A percentile compares a stretch with the other conserved stretches of the same genome.
These are phyloP conservation scores for Cantharis rustica DNA, from an alignment of 2,888 invertebrate species.

Conservation along the genomic window DNA sequence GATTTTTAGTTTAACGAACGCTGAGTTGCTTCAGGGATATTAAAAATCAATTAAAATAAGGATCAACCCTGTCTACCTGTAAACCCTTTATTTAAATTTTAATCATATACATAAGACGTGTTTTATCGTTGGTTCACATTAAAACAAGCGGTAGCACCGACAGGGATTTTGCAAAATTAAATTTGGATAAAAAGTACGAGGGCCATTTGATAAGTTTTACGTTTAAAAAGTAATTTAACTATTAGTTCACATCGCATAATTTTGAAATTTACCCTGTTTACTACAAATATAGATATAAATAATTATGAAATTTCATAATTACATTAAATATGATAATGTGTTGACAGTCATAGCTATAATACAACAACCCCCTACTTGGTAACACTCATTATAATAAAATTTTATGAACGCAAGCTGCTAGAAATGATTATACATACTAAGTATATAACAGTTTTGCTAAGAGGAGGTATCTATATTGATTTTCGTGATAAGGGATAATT, in stretches of 20 bases:
- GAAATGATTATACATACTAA: constrained; percentile 6
- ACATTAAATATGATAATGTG: background rate
- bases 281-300: background rate
- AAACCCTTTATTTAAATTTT: background rate
- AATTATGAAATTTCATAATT: constrained; percentile 1
- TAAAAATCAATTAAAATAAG: background rate
- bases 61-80: background rate
- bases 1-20: background rate
- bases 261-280: too few species aligned
- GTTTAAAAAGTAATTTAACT: background rate
- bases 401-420: constrained; percentile 15
- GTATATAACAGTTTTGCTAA: constrained; percentile 18
- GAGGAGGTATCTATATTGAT: constrained; percentile 14
- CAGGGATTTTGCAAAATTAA: background rate
- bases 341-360: background rate
- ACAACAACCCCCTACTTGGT: background rate
- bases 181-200: background rate
- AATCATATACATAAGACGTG: background rate
- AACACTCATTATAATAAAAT: constrained; percentile 9
- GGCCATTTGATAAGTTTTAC: background rate
- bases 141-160: background rate
- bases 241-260: too few species aligned
- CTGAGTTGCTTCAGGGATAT: background rate
- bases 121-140: background rate
- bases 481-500: constrained; percentile 23